Percentiles rank a stretch among this genome's conserved stretches.
phyloP scores from a whole-genome alignment of 2,797 vertebrate species.

The Anomalospiza imberbis region DNA sequence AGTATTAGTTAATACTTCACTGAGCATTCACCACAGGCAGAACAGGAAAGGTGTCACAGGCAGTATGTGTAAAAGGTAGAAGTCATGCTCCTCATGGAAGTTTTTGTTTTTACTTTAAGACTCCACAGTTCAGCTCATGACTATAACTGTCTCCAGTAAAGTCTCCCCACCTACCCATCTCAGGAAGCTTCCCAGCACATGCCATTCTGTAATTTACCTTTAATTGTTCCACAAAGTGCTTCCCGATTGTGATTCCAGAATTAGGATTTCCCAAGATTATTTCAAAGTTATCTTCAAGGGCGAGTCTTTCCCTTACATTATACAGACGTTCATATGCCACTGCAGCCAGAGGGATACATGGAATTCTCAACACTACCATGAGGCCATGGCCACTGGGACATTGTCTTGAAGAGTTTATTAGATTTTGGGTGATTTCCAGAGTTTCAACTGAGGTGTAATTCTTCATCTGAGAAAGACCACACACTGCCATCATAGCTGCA shows the following conservation, averaged over 20 bases:
- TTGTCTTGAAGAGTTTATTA: conserved; percentile 85
- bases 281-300: conserved; percentile 91
- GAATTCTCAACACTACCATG: conserved; percentile 95
- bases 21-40: not conserved
- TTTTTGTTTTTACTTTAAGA: not conserved
- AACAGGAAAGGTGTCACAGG: not conserved
- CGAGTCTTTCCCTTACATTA: conserved; percentile 86
- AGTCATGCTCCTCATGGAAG: not conserved
- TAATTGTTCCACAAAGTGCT: conserved; percentile 88
- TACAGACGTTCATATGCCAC: conserved; percentile 89
- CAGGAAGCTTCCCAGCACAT: not conserved
- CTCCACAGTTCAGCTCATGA: not conserved
- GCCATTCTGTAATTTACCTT: conserved; percentile 78
- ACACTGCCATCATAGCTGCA: conserved; percentile 89
- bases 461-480: conserved; percentile 87
- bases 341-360: conserved; percentile 85
- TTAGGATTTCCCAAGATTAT: conserved; percentile 89
- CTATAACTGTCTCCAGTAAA: not conserved
- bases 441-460: conserved; percentile 96
- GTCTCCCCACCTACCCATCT: not conserved
- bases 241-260: conserved; percentile 82
- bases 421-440: conserved; percentile 90
- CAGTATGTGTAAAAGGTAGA: not conserved
- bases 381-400: conserved; percentile 89
- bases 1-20: not conserved